Evolutionary conservation across 2,113 vertebrate genomes (phyloP).

Genomic region (Scortum barcoo): DNA sequence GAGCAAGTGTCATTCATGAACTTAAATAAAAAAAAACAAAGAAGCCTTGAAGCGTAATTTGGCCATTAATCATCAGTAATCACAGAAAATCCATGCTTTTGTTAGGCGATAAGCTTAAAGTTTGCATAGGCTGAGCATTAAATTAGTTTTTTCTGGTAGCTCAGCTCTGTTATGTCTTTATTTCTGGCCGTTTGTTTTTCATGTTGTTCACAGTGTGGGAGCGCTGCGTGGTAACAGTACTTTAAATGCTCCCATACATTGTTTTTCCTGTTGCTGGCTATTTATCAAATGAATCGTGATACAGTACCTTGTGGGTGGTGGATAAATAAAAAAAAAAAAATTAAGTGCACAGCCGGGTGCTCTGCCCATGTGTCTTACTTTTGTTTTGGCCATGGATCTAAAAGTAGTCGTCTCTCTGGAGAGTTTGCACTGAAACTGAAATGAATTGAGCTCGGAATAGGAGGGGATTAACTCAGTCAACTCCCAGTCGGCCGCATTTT

Average conservation of each 20-base stretch:
- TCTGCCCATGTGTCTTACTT: constrained; percentile 36
- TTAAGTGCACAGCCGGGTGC: constrained; percentile 25
- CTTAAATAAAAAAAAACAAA: background rate
- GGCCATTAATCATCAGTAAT: constrained; percentile 2
- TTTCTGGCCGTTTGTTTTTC: constrained; percentile 35
- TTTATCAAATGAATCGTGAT: constrained; percentile 60
- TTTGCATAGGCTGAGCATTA: background rate
- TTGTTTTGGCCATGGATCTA: background rate
- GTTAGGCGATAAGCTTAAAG: background rate
- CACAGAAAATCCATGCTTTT: background rate
- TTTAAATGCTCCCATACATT: constrained; percentile 37
- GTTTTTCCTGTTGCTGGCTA: constrained; percentile 29
- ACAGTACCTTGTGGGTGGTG: constrained; percentile 47
- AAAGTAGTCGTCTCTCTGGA: background rate
- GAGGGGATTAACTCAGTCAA: background rate
- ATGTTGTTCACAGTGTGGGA: constrained; percentile 10
- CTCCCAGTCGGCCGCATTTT: too few relatives aligned
- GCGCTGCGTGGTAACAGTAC: background rate
- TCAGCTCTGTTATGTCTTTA: constrained; percentile 17
- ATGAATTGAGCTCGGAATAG: background rate
- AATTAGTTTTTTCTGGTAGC: background rate
- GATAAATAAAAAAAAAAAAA: background rate
- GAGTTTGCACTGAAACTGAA: background rate
- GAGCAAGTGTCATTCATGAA: background rate
- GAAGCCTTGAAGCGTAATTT: background rate